A percentile compares a stretch with the other conserved stretches of the same genome.
phyloP scores from a whole-genome alignment of 1,140 invertebrate species.

The Acyrthosiphon pisum region DNA sequence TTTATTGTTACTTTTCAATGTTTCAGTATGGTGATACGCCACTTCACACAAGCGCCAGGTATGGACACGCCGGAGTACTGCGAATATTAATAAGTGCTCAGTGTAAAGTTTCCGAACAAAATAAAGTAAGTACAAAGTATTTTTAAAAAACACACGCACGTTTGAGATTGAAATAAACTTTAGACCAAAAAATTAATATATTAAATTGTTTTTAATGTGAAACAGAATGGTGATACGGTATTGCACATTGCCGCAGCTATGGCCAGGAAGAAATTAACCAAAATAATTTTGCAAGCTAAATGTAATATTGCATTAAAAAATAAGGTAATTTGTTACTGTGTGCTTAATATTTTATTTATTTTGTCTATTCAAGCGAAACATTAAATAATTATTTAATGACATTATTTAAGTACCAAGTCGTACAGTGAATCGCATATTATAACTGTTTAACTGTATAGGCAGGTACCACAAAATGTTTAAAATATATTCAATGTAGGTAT shows the following conservation, averaged over 20 bases:
- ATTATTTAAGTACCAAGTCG: neutral
- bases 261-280: conserved; percentile 88
- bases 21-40: conserved; percentile 94
- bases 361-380: neutral
- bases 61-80: conserved; percentile 94
- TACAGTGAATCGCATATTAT: no score
- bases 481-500: neutral
- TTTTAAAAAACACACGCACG: neutral
- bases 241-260: conserved; percentile 93
- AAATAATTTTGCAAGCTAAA: conserved; percentile 86
- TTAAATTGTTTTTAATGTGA: conserved; percentile 37
- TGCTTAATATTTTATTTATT: neutral
- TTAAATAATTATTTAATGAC: conserved; percentile 4
- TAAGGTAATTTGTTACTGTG: conserved; percentile 68
- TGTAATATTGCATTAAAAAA: conserved; percentile 82
- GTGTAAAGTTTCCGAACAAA: conserved; percentile 86
- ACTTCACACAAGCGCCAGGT: conserved; percentile 89
- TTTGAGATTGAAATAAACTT: neutral
- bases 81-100: conserved; percentile 91
- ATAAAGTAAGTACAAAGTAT: conserved; percentile 72
- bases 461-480: no score
- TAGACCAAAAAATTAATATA: neutral
- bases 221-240: conserved; percentile 90
- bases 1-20: conserved; percentile 58
- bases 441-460: neutral